Evolutionary conservation across 2,113 vertebrate species (phyloP).

Genomic region (Octodon degus): DNA sequence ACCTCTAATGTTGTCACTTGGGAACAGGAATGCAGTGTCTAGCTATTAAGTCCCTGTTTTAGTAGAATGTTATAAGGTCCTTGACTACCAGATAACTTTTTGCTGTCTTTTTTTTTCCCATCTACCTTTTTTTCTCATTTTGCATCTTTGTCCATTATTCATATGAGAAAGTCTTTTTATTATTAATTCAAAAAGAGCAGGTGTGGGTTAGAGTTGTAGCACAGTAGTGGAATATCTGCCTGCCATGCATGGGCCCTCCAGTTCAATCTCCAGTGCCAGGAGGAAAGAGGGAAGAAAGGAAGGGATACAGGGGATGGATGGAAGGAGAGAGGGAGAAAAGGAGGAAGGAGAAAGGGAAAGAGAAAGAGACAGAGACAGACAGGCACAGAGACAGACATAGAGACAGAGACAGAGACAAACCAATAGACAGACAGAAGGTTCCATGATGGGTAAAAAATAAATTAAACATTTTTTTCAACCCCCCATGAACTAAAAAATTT

Average conservation of each 20-base stretch:
- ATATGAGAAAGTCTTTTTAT: background rate
- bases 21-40: background rate
- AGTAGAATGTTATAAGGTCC: background rate
- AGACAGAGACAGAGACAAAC: background rate
- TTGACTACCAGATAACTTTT: background rate
- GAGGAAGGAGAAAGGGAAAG: background rate
- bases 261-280: background rate
- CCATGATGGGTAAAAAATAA: constrained; percentile 15
- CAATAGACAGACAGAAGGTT: background rate
- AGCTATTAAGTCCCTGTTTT: background rate
- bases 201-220: background rate
- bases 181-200: background rate
- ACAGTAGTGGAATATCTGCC: background rate
- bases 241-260: background rate
- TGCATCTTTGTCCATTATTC: background rate
- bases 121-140: background rate
- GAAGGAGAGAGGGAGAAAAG: background rate
- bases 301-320: background rate
- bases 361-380: background rate
- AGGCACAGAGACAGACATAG: background rate
- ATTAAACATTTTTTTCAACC: background rate
- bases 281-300: background rate
- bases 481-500: background rate
- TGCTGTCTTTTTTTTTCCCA: background rate
- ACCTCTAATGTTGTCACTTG: background rate